Conservation (phyloP, 1,140 invertebrate genomes). For the Drosophila kurseongensis region DNA sequence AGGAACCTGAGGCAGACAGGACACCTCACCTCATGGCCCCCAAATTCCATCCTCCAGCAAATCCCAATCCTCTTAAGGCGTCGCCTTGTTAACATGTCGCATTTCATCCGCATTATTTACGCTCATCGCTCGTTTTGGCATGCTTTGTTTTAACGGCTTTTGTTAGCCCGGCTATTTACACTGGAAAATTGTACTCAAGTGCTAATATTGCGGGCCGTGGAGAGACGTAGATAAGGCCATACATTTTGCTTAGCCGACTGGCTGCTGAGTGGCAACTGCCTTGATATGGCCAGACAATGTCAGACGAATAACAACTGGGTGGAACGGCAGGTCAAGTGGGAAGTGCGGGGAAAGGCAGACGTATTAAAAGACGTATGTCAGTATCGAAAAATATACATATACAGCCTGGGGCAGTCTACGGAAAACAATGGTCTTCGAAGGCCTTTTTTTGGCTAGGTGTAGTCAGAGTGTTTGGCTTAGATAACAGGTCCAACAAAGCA, state of each 20-base stretch:
- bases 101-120: constrained; percentile 71
- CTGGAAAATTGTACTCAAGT: constrained; percentile 73
- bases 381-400: constrained; percentile 19
- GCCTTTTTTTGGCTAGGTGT: constrained; percentile 31
- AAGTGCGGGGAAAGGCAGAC: constrained; percentile 5
- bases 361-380: constrained; percentile 25
- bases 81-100: constrained; percentile 77
- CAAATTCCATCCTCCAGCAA: constrained; percentile 4
- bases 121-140: constrained; percentile 45
- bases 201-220: constrained; percentile 63
- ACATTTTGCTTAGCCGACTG: constrained; percentile 57
- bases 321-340: constrained; percentile 1
- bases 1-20: constrained; percentile 12
- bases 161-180: constrained; percentile 58
- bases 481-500: constrained; percentile 1
- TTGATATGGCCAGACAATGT: constrained; percentile 58
- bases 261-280: constrained; percentile 48
- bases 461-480: constrained; percentile 17
- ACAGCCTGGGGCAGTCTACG: constrained; percentile 3
- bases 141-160: constrained; percentile 62
- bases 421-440: constrained; percentile 23
- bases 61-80: constrained; percentile 47
- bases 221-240: constrained; percentile 54
- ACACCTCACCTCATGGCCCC: not conserved
- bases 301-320: constrained; percentile 20